Evolutionary conservation across 2,113 vertebrate species (phyloP).

Genomic region (Tricholaema leucomelas): DNA sequence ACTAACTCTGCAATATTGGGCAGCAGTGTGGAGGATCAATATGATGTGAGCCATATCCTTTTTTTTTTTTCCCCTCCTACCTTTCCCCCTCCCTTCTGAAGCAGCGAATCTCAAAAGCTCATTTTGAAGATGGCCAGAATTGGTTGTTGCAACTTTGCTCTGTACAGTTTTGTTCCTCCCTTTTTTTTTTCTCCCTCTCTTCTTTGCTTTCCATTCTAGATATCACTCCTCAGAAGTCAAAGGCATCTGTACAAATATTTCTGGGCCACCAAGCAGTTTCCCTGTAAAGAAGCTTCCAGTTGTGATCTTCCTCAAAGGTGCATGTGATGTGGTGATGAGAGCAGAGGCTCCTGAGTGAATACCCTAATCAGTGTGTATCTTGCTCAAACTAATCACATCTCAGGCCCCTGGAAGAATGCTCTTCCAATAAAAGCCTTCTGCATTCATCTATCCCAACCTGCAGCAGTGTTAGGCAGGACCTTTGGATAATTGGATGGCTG

Average conservation of each 20-base stretch:
- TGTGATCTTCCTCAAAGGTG: constrained; percentile 11
- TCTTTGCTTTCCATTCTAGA: not conserved
- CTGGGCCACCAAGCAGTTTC: not conserved
- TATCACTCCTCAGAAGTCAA: not conserved
- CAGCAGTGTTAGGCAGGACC: constrained; percentile 46
- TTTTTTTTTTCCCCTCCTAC: too few species aligned
- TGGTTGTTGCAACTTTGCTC: not conserved
- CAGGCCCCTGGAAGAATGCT: constrained; percentile 21
- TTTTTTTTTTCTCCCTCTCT: not conserved
- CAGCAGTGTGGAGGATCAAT: not conserved
- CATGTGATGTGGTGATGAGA: not conserved
- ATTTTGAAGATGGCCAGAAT: not conserved
- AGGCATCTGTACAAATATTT: not conserved
- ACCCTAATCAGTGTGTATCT: not conserved
- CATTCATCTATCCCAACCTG: constrained; percentile 9
- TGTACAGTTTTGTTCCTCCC: not conserved
- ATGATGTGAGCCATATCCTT: not conserved
- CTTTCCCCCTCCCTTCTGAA: not conserved
- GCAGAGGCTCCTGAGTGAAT: constrained; percentile 12
- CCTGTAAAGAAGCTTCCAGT: not conserved
- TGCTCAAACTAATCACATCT: constrained; percentile 40
- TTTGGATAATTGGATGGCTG: constrained; percentile 66
- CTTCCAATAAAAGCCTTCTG: constrained; percentile 33
- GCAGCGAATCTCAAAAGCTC: too few species aligned
- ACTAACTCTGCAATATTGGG: not conserved